Base-by-base conservation (phyloP, 2,888 invertebrate species). In the Cylindroiulus punctatus region DNA sequence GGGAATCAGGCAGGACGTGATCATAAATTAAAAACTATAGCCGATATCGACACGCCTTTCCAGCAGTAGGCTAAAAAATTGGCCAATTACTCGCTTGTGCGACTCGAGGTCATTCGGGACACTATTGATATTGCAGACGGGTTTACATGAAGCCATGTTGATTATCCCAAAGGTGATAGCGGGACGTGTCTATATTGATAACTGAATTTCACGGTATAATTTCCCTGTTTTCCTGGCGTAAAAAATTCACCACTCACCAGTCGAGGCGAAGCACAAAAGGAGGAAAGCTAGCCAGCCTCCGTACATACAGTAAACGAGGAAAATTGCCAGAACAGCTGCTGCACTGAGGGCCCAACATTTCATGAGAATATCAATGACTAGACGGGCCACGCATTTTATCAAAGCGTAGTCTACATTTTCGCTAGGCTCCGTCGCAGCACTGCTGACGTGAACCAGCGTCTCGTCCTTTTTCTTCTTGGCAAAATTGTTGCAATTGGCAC, bases 271-370 rank as follows among this genome's bases (percentile, higher is more conserved):
- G 88, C 93, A 92, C 87, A 97, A 93, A 86, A 96, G 92, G 57
- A 93, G 91, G 88, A 95, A 93, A 26, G 96, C 94, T 88, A 95
- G 92, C 87, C 95, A 90, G 89, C 95, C 94, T 86, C 97, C 97
- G 91, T 95, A 96, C 89, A 95, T 93, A 94, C 96, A 97, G 91
- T 95, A 97, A 83, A 96, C 92, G 88, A 96, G 90, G 89, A 96
- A 93, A 90, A 96, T 94, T 86, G 94, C 92, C 86, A 96, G 93
- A 88, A 96, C 91, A 87, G 95, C 94, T 87, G 95, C 93, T 57
- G 95, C 94, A 84, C 95, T 94, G 87, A 95, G 93, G 86, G 94
- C 94, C 95, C 96, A 96, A 89, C 96, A 94, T 91, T 94, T 94
- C 90, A 94, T 92, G 88, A 90, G 87, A n/a, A 91, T 89, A 47